Evolutionary conservation across 2,888 invertebrate species (phyloP).

Genomic region (Aphidius colemani): DNA sequence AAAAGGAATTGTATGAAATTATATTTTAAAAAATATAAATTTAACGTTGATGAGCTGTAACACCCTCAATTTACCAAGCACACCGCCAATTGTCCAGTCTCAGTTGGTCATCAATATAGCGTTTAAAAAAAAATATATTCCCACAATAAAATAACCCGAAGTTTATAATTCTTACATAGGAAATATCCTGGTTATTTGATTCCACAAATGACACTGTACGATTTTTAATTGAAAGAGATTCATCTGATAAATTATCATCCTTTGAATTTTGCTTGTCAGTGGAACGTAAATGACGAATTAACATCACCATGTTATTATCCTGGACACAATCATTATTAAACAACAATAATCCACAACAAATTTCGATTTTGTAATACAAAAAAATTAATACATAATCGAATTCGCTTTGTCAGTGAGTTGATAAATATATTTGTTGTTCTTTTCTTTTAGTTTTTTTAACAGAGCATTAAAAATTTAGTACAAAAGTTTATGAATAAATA

Average conservation of each 20-base stretch:
- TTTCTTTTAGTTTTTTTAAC: background rate
- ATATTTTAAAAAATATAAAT: background rate
- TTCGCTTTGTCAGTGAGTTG: background rate
- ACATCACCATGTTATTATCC: constrained; percentile 8
- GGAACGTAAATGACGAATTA: constrained; percentile 37
- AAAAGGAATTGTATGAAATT: too few species aligned
- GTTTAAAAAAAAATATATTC: constrained; percentile 7
- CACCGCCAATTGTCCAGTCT: constrained; percentile 42
- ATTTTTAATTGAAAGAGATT: constrained; percentile 34
- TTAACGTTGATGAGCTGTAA: background rate
- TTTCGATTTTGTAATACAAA: too few species aligned
- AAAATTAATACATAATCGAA: too few species aligned
- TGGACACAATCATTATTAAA: background rate
- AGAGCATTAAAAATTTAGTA: background rate
- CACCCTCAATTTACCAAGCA: constrained; percentile 28
- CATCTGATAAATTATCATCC: constrained; percentile 36
- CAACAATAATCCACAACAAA: too few species aligned
- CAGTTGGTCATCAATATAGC: constrained; percentile 41
- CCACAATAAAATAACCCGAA: constrained; percentile 18
- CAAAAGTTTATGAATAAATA: too few species aligned
- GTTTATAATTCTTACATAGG: constrained; percentile 1
- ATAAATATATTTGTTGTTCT: background rate
- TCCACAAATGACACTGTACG: background rate
- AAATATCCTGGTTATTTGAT: constrained; percentile 8
- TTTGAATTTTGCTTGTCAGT: constrained; percentile 32